Conservation (phyloP, 2,888 invertebrate genomes). For the Stenichneumon culpator region DNA sequence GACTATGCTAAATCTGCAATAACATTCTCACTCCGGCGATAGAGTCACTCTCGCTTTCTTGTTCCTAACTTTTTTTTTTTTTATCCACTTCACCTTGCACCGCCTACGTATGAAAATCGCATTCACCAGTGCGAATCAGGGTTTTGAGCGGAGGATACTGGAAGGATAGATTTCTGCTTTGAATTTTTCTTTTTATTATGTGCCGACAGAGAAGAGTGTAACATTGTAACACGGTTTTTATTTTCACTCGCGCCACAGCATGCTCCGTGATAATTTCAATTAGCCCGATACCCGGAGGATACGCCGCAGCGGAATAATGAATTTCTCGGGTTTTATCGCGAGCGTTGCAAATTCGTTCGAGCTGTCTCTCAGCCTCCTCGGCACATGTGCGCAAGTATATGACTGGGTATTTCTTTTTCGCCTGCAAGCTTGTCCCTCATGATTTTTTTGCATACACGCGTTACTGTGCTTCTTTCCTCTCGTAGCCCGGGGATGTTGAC, state of each 20-base stretch:
- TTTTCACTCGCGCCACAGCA: neutral
- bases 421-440: conserved; percentile 16
- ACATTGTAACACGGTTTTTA: conserved; percentile 9
- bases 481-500: conserved; percentile 60
- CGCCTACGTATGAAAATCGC: neutral
- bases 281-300: conserved; percentile 29
- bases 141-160: neutral
- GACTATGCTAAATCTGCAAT: conserved; percentile 44
- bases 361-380: neutral
- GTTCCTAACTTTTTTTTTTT: conserved; percentile 7
- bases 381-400: neutral
- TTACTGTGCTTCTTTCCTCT: conserved; percentile 24
- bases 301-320: conserved; percentile 38
- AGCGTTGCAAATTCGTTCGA: conserved; percentile 5
- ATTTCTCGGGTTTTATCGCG: conserved; percentile 33
- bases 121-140: neutral
- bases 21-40: neutral
- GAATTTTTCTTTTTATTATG: neutral
- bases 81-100: neutral
- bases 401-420: conserved; percentile 10
- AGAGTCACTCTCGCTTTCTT: conserved; percentile 12
- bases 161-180: neutral
- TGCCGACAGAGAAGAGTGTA: neutral
- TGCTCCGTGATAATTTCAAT: conserved; percentile 52
- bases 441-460: neutral